Evolutionary conservation across 2,113 vertebrate species (phyloP), one percentile per base, ranked within the genome.

Genomic region (Hylia prasina): DNA sequence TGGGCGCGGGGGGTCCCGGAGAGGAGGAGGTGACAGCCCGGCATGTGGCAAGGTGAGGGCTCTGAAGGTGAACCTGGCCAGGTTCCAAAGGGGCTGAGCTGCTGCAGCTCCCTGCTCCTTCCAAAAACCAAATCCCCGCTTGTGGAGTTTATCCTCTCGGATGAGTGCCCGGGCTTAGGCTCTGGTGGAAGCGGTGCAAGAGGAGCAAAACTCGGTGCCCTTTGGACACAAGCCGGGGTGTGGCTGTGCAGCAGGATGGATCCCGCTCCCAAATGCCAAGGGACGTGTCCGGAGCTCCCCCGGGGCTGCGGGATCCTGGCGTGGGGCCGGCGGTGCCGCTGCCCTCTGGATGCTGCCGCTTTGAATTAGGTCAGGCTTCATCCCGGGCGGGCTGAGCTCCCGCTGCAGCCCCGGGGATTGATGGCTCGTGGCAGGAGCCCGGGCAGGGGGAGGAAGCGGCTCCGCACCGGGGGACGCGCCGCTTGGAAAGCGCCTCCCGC

Each of bases 311-410:
- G 37, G 45, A 51, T 25, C 75, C 48, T 33, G 1, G 8, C 6
- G 2, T 4, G 35, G 61, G 65, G 72, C 37, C n/a, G 9, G 61
- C 1, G 5, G 7, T 5, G 58, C 57, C 84, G 42, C 71, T 83
- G 90, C 92, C 93, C 51, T 20, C 80, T 35, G 68, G 66, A 12
- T 20, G 87, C 93, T 93, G 96, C 95, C 76, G 10, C 22, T 66
- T 57, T 50, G 84, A 96, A 97, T 96, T 95, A 96, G 97, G 96
- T 95, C 97, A 97, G 70, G 73, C 87, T 83, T 69, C 83, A 61
- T 97, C 89, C 50, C 21, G 8, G 83, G 63, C 54, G 33, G n/a
- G 88, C 91, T 94, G 76, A 70, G 63, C 83, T 56, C 42, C 28
- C 4, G 3, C 88, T 48, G 91, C 82, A 78, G 75, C 50, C 83